Evolutionary conservation across 1,140 invertebrate species (phyloP).

Genomic region (Lethrus apterus): DNA sequence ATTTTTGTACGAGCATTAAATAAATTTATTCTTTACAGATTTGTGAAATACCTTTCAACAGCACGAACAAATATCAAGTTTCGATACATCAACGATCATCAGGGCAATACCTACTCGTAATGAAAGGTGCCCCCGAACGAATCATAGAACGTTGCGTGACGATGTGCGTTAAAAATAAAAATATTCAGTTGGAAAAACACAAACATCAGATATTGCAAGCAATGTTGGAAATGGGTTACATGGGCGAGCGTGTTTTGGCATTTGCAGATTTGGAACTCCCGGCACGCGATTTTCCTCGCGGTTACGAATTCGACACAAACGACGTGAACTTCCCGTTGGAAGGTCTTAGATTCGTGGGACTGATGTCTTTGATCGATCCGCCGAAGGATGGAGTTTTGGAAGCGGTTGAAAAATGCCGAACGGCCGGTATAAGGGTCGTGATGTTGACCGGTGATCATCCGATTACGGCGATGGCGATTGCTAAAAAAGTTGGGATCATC

Average conservation of each 20-base stretch:
- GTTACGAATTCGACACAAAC: conserved; percentile 53
- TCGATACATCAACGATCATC: conserved; percentile 50
- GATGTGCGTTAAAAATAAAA: neutral
- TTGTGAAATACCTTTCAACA: conserved; percentile 75
- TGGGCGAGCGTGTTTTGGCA: conserved; percentile 78
- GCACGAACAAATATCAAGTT: conserved; percentile 49
- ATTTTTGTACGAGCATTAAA: no score
- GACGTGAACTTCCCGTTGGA: conserved; percentile 61
- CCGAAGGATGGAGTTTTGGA: conserved; percentile 64
- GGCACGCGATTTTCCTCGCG: conserved; percentile 36
- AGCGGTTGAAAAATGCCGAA: conserved; percentile 61
- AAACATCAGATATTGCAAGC: conserved; percentile 41
- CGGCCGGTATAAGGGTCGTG: conserved; percentile 70
- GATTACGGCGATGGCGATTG: conserved; percentile 69
- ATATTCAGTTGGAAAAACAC: conserved; percentile 42
- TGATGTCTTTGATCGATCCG: conserved; percentile 73
- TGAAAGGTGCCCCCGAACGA: conserved; percentile 89
- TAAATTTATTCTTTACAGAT: no score
- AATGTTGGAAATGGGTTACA: conserved; percentile 69
- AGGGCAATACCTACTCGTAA: conserved; percentile 61
- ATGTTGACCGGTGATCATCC: conserved; percentile 81
- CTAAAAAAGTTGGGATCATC: conserved; percentile 62
- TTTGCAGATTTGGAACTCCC: conserved; percentile 60
- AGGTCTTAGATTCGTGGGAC: conserved; percentile 62
- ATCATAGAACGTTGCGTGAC: conserved; percentile 66